Evolutionary conservation across 2,888 invertebrate species (phyloP).

Genomic region (Ichneumon xanthorius): DNA sequence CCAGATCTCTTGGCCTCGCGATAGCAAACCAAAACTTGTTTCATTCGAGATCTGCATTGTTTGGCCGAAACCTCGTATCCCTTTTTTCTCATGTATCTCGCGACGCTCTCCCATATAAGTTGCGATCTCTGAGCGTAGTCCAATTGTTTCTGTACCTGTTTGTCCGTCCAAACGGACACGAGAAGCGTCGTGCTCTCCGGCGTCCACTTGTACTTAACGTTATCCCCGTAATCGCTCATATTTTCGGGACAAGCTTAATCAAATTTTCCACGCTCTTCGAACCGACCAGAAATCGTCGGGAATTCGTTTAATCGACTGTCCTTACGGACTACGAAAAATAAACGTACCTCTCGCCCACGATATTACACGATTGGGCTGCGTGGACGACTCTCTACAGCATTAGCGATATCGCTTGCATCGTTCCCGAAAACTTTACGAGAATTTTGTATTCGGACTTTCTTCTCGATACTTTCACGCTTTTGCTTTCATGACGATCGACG

Average conservation of each 20-base stretch:
- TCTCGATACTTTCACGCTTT: background rate
- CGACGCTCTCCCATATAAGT: slow-evolving; percentile 83
- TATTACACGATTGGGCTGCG: background rate
- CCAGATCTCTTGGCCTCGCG: slow-evolving; percentile 82
- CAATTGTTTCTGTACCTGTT: slow-evolving; percentile 83
- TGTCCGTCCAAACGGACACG: slow-evolving; percentile 83
- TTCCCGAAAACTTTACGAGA: background rate
- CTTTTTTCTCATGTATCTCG: slow-evolving; percentile 82
- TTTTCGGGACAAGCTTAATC: slow-evolving; percentile 19
- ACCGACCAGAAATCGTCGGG: too few species aligned
- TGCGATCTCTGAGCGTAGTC: slow-evolving; percentile 80
- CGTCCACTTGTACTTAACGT: slow-evolving; percentile 83
- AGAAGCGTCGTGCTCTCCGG: slow-evolving; percentile 82
- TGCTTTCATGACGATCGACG: slow-evolving; percentile 7
- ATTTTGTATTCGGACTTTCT: background rate
- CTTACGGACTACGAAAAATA: background rate
- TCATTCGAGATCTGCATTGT: slow-evolving; percentile 84
- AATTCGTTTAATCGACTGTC: background rate
- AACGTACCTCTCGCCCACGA: background rate
- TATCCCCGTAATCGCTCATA: slow-evolving; percentile 80
- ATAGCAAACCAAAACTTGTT: slow-evolving; percentile 83
- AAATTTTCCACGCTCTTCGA: background rate
- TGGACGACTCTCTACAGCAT: background rate
- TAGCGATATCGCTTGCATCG: background rate
- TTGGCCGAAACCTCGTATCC: slow-evolving; percentile 82